These are phyloP conservation scores for Listronotus oregonensis DNA, from an alignment of 1,140 invertebrate genomes.

Conservation along the genomic window DNA sequence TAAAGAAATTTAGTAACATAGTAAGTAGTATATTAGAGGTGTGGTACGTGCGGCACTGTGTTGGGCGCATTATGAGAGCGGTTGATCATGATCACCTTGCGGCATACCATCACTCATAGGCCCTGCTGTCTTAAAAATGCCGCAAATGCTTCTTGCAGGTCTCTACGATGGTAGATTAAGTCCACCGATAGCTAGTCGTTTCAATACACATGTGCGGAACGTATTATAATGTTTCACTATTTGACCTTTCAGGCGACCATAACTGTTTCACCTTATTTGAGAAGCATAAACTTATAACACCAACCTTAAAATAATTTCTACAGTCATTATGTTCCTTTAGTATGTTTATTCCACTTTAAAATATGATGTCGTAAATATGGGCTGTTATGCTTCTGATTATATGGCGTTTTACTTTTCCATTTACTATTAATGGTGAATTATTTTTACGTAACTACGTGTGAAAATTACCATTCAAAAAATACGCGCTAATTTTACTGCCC, in stretches of 20 bases:
- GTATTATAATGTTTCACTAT: constrained; percentile 38
- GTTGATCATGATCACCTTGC: constrained; percentile 40
- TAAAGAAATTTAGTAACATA: no score
- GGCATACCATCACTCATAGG: constrained; percentile 40
- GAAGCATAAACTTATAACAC: constrained; percentile 22
- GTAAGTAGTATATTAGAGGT: constrained; percentile 9
- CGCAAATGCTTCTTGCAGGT: constrained; percentile 39
- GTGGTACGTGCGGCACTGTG: constrained; percentile 29
- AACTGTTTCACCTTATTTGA: constrained; percentile 38
- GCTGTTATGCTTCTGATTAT: no score
- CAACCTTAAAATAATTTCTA: constrained; percentile 9
- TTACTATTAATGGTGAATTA: no score
- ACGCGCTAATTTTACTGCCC: no score
- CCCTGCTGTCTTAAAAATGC: constrained; percentile 38
- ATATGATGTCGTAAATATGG: constrained; percentile 1
- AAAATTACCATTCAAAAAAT: no score
- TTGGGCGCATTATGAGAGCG: constrained; percentile 35
- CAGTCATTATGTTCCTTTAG: constrained; percentile 7
- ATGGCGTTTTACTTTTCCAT: no score
- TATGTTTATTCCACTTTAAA: constrained; percentile 7
- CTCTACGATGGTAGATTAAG: constrained; percentile 38
- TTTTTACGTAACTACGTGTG: no score
- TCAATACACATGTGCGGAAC: constrained; percentile 40
- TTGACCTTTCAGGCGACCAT: constrained; percentile 34
- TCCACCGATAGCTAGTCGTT: constrained; percentile 33